A percentile compares a stretch with the other conserved stretches of the same genome.
These are phyloP conservation scores for Sterna hirundo DNA, from an alignment of 2,113 vertebrate genomes.

Conservation along the genomic window DNA sequence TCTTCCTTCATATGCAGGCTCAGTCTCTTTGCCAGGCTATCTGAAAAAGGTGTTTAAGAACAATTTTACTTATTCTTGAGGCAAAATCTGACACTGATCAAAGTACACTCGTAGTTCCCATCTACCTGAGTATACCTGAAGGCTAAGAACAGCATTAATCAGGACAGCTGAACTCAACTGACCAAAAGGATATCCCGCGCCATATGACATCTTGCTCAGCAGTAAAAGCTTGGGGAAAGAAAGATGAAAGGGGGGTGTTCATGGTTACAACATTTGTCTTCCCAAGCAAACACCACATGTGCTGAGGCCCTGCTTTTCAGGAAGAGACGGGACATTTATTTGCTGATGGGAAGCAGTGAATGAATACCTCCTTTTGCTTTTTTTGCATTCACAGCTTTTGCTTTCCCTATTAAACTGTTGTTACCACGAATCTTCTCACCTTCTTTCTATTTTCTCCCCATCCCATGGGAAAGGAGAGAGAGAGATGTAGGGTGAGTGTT, in stretches of 20 bases:
- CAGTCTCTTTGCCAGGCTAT: neutral
- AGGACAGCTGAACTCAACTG: neutral
- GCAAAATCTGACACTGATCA: neutral
- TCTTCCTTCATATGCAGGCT: neutral
- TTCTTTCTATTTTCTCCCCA: neutral
- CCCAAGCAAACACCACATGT: neutral
- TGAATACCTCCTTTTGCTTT: neutral
- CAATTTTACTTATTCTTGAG: neutral
- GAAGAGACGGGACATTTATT: neutral
- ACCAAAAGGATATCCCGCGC: neutral
- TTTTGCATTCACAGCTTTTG: neutral
- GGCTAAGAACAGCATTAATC: neutral
- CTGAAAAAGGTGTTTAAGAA: neutral
- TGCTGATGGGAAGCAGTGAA: neutral
- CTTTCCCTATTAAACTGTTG: neutral
- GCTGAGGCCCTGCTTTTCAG: neutral
- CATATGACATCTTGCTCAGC: too few relatives aligned
- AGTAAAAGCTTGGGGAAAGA: neutral
- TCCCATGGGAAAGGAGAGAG: neutral
- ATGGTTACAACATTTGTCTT: neutral
- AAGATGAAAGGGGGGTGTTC: neutral
- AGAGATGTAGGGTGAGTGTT: too few relatives aligned
- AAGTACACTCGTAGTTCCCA: neutral
- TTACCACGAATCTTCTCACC: neutral
- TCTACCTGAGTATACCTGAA: neutral